These are phyloP conservation scores for Acanthurus tractus DNA, from an alignment of 2,797 vertebrate species.

Conservation along the genomic window DNA sequence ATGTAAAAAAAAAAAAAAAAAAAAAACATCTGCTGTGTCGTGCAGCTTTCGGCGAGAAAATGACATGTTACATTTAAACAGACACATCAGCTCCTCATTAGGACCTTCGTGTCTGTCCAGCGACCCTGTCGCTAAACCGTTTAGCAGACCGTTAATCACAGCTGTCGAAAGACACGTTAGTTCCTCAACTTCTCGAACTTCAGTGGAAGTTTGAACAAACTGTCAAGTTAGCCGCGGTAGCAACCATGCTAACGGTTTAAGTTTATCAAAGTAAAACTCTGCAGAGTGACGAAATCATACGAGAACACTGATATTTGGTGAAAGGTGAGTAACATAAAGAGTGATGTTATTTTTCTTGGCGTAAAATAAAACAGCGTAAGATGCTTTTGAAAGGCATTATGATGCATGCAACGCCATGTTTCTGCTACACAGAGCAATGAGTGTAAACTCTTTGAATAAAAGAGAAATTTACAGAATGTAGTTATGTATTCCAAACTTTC, in stretches of 20 bases:
- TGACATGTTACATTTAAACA: background rate
- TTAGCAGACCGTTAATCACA: no score
- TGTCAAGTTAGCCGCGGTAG: background rate
- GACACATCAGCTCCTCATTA: background rate
- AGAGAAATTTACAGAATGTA: no score
- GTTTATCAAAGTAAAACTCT: conserved; percentile 49
- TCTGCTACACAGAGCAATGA: background rate
- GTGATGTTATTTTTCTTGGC: no score
- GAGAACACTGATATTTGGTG: no score
- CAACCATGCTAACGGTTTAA: conserved; percentile 6
- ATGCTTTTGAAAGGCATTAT: background rate
- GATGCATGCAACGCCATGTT: no score
- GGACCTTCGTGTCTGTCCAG: no score
- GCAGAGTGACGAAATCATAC: background rate
- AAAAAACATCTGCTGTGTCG: background rate
- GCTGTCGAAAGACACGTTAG: background rate
- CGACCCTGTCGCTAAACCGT: fast-evolving
- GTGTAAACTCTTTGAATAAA: no score
- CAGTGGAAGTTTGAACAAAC: background rate
- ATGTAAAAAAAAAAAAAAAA: conserved; percentile 52
- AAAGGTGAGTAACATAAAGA: no score
- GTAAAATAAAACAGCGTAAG: background rate
- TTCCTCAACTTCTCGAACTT: background rate
- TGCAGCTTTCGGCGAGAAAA: conserved; percentile 7
- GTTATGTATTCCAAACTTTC: background rate